Base-by-base conservation (phyloP, 30 jellyfish, hydroid and myxozoan genomes). In the Rhopilema esculentum region DNA sequence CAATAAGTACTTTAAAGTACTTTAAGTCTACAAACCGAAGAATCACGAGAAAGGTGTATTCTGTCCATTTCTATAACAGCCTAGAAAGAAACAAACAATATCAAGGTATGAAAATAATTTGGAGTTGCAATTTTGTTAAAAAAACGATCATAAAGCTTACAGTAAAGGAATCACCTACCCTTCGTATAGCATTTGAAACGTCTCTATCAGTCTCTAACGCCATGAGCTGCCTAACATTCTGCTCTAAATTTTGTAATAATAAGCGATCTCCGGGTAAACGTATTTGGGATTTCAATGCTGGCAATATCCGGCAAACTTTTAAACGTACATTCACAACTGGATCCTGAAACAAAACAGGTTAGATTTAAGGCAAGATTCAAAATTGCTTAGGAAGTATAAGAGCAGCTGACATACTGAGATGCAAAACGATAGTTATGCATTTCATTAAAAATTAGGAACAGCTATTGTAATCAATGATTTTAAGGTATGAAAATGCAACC, bases 321-420 rank as follows among this genome's bases (percentile, higher is more conserved):
- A 93, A 30, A 4, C 98, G 97, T 48, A 93, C 97, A 78, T 88
- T 93, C 25, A 89, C 97, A 16, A 93, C 92, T 12, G 98, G 98
- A 75, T 93, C 98, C 98, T 93, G 70, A 12, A 69, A 66, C 12
- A 4, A 28, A 49, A 66, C 24, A 30, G 25, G n/a, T n/a, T n/a
- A n/a, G n/a, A n/a, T n/a, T n/a, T n/a, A n/a, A n/a, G n/a, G n/a
- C n/a, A 40, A 40, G 57, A 12, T 40, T 6, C 6, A 40, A 40
- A 40, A 40, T 40, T 12, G 12, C 57, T 40, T n/a, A n/a, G n/a
- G n/a, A n/a, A n/a, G n/a, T n/a, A n/a, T n/a, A n/a, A n/a, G n/a
- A n/a, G n/a, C n/a, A n/a, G n/a, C n/a, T n/a, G n/a, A n/a, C n/a
- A n/a, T n/a, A n/a, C n/a, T n/a, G n/a, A n/a, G n/a, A n/a, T n/a